phyloP scores from a whole-genome alignment of 2,797 vertebrate species.

The Florisuga fusca region DNA sequence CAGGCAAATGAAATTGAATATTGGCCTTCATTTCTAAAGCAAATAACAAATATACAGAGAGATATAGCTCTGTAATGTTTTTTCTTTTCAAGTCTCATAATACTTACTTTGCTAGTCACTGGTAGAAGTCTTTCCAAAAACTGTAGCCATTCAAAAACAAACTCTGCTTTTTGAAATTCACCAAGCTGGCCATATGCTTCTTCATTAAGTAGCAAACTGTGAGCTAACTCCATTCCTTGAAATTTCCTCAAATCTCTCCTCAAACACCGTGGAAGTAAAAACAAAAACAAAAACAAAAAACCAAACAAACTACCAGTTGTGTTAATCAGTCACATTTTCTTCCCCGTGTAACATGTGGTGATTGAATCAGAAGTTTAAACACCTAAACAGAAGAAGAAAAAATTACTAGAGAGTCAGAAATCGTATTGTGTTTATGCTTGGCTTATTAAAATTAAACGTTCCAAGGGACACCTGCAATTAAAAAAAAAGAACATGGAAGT shows the following conservation, averaged over 20 bases:
- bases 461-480: background rate
- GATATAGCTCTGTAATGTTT: background rate
- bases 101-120: slow-evolving; percentile 82
- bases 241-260: slow-evolving; percentile 15
- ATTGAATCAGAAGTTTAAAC: slow-evolving; percentile 11
- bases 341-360: slow-evolving; percentile 13
- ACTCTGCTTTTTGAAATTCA: slow-evolving; percentile 87
- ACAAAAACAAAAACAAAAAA: background rate
- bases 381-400: slow-evolving; percentile 40
- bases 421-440: background rate
- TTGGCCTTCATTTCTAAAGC: background rate
- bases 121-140: slow-evolving; percentile 87
- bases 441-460: background rate
- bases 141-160: slow-evolving; percentile 89
- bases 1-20: background rate
- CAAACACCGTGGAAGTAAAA: background rate
- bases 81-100: slow-evolving; percentile 3
- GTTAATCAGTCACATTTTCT: slow-evolving; percentile 24
- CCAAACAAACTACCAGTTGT: background rate
- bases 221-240: slow-evolving; percentile 87
- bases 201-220: slow-evolving; percentile 89
- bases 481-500: background rate
- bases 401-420: background rate
- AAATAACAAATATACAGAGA: background rate
- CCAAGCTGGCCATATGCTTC: slow-evolving; percentile 80